Conservation (phyloP, 1,140 invertebrate species). For the Camponotus floridanus region DNA sequence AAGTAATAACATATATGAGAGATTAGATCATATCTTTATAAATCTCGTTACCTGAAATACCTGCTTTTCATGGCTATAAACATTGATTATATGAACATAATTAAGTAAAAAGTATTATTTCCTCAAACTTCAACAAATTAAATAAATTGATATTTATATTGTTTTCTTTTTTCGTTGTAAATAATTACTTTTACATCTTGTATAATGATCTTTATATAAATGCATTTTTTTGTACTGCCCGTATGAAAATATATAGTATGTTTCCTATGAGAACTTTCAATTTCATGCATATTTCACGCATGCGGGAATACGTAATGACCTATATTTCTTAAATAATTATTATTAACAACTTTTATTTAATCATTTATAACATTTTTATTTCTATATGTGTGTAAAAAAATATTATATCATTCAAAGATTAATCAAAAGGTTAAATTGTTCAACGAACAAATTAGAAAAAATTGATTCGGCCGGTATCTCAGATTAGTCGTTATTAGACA, state of each 20-base stretch:
- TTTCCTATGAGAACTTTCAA: slow-evolving; percentile 16
- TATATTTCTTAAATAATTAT: slow-evolving; percentile 3
- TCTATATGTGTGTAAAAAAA: neutral
- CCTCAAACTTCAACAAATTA: neutral
- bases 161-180: neutral
- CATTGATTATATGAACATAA: neutral
- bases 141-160: neutral
- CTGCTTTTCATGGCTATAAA: neutral
- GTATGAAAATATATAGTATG: slow-evolving; percentile 20
- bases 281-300: slow-evolving; percentile 18
- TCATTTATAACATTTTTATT: neutral
- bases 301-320: neutral
- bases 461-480: neutral
- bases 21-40: neutral
- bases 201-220: neutral
- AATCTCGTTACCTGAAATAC: neutral
- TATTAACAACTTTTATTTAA: slow-evolving; percentile 2
- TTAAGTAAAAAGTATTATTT: neutral
- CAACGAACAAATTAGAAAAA: neutral
- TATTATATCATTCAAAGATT: neutral
- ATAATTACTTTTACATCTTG: slow-evolving; percentile 15
- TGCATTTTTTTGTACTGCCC: neutral
- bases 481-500: slow-evolving; percentile 72
- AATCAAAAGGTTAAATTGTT: neutral
- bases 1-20: neutral